Evolutionary conservation across 2,113 vertebrate species (phyloP), one percentile per base, ranked within the genome.

Genomic region (Hepsetus odoe): DNA sequence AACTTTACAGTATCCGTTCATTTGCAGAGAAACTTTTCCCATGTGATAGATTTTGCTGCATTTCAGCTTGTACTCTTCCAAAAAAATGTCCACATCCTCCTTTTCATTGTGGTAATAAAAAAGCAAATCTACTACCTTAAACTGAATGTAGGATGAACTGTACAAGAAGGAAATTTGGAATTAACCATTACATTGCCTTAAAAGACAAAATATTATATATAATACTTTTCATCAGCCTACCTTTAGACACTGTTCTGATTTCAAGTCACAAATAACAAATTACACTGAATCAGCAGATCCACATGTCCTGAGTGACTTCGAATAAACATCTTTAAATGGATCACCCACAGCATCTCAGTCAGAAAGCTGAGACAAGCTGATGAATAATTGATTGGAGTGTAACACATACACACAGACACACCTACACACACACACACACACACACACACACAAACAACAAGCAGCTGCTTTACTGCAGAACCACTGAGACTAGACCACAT

Each of bases 351-450:
- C 20, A 35, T 7, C 0, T 32, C 81, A 49, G 84, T 85, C 51
- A 66, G 73, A 71, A 87, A 85, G 77, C 62, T 30, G 74, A 76
- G 46, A 65, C 72, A 51, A 10, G 10, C 33, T 78, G 20, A 71
- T 83, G 4, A 83, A 83, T 83, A 72, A 76, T 83, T 83, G 32
- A 83, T 24, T 56, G 64, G 35, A 56, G 9, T 75, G 56, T 65
- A 73, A 38, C 44, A 68, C 64, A 55, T 2, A 22, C 35, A 64
- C 55, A n/a, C n/a, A n/a, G n/a, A n/a, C n/a, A 38, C 44, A 68
- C 64, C 44, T 2, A 22, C 35, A 64, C 55, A 38, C 44, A 68
- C 64, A 55, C 2, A 22, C 35, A 64, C 55, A 38, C 44, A 68
- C 64, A 55, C 2, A 22, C 35, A 64, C 55, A 38, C 44, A 68